Evolutionary conservation across 2,113 vertebrate genomes (phyloP), one percentile per base, ranked within the genome.

Genomic region (Albula glossodonta): DNA sequence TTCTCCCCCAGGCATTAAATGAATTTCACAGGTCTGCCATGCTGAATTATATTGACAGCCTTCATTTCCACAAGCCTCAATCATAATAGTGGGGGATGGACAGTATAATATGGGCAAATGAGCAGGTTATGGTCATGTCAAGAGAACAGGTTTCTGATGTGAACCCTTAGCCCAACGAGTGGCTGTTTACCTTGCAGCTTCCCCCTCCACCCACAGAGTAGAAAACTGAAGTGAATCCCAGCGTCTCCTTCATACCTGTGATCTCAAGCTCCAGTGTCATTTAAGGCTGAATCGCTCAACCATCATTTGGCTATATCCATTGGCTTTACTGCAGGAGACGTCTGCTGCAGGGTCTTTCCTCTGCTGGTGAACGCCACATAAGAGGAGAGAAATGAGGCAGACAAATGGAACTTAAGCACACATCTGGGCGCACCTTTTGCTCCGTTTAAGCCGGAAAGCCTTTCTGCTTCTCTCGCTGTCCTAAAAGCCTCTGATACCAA

Each of bases 81-180:
- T 95, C 95, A 95, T 93, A 95, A 94, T 94, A 95, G 91, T 93
- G 94, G 92, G 95, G 95, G 93, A 89, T 94, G 93, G 92, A 91
- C 84, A 92, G 91, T 94, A 41, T 41, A 41, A 41, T 41, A 41
- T 41, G 31, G 31, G 31, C 31, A 41, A 41, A 41, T 41, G 31
- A 41, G 31, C 31, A 41, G 31, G 31, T 41, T 41, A 41, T 41
- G 31, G 31, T 41, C 31, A 41, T 41, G 31, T 41, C 31, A 41
- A 41, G 31, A 41, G 31, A 41, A 78, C 78, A 79, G 78, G 12
- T 15, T 25, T 25, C 22, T 5, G 22, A 31, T 31, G n/a, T 12
- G 78, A 31, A 31, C 78, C 25, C 12, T 31, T 31, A 12, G 78
- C 12, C 78, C 51, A 25, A 12, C 25, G 51, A 53, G 51, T 6